Base-by-base conservation (phyloP, 2,888 invertebrate species). In the Melitaea athalia region DNA sequence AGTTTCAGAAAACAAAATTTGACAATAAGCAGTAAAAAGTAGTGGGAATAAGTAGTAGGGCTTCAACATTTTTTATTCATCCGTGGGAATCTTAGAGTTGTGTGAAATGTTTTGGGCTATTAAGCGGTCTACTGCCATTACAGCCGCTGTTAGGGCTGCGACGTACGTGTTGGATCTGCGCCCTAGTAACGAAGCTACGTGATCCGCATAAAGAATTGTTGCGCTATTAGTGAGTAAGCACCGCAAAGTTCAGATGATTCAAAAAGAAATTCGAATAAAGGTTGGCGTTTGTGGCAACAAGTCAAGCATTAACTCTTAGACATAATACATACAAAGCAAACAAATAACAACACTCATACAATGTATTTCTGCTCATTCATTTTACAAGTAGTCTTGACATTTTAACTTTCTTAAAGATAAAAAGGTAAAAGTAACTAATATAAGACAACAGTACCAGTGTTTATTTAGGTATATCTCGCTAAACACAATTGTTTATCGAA, bases 21-120 rank as follows among this genome's bases (percentile, higher is more conserved):
- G 69, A 60, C 74, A 69, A 74, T 76, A 76, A 75, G 72, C 68
- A 68, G 71, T 70, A 66, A 71, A 71, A 73, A 75, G 66, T 74
- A 71, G 67, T 66, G 57, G 64, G 57, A 66, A 72, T 49, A 5
- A 49, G 47, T 75, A 24, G 3, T 24, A 24, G 24, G 24, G 71
- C 79, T 80, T 85, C 83, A 83, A 84, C 84, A 84, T 89, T 91
- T 91, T 90, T 91, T 89, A 91, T 91, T 91, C 88, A 85, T 83
- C 85, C 82, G 80, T 80, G 80, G 77, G 80, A 81, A 85, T 83
- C 81, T 83, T 78, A 79, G 77, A 78, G 79, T 75, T 72, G 57
- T 79, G 75, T 73, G 81, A 83, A 84, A 85, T 85, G 86, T 85
- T 86, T 79, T 77, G 74, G 76, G 85, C 84, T 83, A 85, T 88